These are phyloP conservation scores for Zoanthus sansibaricus DNA, from an alignment of 92 coral and sea anemone species.

Conservation along the genomic window DNA sequence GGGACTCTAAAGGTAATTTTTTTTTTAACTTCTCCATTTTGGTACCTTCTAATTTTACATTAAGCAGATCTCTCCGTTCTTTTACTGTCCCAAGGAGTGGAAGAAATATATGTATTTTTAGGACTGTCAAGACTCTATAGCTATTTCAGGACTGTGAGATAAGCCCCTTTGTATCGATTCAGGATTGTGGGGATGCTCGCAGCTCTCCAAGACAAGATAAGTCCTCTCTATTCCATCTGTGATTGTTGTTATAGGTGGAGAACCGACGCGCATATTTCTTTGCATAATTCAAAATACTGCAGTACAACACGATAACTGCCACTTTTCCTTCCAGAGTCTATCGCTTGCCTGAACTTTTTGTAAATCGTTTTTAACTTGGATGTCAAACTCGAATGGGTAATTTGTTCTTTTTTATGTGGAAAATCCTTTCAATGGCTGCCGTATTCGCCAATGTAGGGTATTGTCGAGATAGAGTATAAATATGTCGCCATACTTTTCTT, in stretches of 20 bases:
- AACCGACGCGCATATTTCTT: neutral
- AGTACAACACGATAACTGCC: conserved; percentile 66
- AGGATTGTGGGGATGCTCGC: no score
- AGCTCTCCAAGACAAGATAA: no score
- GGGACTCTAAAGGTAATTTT: no score
- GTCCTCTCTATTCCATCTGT: conserved; percentile 59
- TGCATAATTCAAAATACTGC: conserved; percentile 68
- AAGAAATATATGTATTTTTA: no score
- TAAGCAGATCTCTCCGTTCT: no score
- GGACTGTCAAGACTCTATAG: no score
- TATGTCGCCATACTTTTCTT: conserved; percentile 56
- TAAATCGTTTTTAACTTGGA: conserved; percentile 52
- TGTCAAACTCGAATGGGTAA: conserved; percentile 54
- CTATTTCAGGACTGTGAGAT: no score
- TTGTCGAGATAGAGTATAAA: conserved; percentile 30
- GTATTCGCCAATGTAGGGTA: conserved; percentile 35
- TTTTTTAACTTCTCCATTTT: no score
- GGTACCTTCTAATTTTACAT: no score
- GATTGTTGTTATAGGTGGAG: conserved; percentile 63
- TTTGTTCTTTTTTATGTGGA: conserved; percentile 43
- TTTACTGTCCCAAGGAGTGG: no score
- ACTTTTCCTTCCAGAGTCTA: conserved; percentile 53
- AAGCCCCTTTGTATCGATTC: no score
- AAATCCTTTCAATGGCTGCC: conserved; percentile 47
- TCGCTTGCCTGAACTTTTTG: conserved; percentile 37